Base-by-base conservation (phyloP, 2,113 vertebrate genomes). In the Meriones unguiculatus region DNA sequence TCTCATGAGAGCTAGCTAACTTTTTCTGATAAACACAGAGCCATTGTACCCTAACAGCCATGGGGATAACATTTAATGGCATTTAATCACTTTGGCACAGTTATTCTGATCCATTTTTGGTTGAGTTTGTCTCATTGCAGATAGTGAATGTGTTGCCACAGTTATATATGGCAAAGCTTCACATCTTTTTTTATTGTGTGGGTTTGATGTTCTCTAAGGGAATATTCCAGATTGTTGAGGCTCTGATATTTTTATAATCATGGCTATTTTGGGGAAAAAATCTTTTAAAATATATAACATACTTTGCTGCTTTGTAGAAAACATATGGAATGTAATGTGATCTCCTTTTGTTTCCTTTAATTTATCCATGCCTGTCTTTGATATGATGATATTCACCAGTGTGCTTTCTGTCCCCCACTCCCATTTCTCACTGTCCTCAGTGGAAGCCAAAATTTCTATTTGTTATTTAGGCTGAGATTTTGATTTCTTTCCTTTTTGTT, bases 211-310 rank as follows among this genome's bases (percentile, higher is more conserved):
- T 96, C 95, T 97, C 25, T 90, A 41, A 80, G 70, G 54, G 35
- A 95, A 92, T 96, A 93, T 95, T 95, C 50, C 80, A 87, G 69
- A 94, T 95, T 97, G 89, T 89, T 87, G 69, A 94, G 54, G 64
- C 67, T 93, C 87, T 78, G 90, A 30, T 97, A 95, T 95, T 93
- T 96, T 93, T 97, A 13, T 96, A 92, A 80, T 95, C 52, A 86
- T 90, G 73, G 7, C 46, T 96, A 73, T 95, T 97, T 97, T 92
- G 87, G 62, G 14, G 80, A 57, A 93, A 93, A 89, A 89, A 85
- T 52, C 78, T 94, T 92, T 88, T 15, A 78, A 94, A 86, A 94
- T 87, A 7, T 89, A 64, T 92, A 87, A 82, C 81, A 94, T 75
- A 81, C 62, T 95, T 96, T 7, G 20, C 54, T 91, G 52, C 69